A percentile compares a stretch with the other conserved stretches of the same genome.
Evolutionary conservation across 2,797 vertebrate genomes (phyloP).

Genomic region (Varecia variegata): DNA sequence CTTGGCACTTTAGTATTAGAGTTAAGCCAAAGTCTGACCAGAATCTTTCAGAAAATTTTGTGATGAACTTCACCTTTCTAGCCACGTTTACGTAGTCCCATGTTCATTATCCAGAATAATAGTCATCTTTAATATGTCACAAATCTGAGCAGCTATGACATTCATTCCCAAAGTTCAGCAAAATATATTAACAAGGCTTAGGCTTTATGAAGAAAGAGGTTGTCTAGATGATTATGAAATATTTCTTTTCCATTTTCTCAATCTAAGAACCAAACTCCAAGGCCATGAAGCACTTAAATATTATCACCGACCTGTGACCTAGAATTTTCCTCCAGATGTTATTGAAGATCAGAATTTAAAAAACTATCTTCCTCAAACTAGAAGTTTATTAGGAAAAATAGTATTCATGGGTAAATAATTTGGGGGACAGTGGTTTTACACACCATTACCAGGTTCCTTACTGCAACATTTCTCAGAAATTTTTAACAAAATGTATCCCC

Average conservation of each 20-base stretch:
- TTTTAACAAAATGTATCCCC: not conserved
- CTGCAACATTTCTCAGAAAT: not conserved
- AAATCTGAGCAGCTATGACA: slow-evolving; percentile 32
- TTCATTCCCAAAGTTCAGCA: slow-evolving; percentile 35
- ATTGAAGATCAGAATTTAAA: not conserved
- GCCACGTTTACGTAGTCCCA: not conserved
- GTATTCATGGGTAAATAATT: not conserved
- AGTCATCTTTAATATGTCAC: slow-evolving; percentile 55
- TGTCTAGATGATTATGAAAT: not conserved
- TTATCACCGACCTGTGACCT: not conserved
- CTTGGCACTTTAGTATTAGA: not conserved
- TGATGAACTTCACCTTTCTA: slow-evolving; percentile 22
- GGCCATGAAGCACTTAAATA: not conserved
- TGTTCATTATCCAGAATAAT: slow-evolving; percentile 36
- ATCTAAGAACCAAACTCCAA: slow-evolving; percentile 18
- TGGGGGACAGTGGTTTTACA: not conserved
- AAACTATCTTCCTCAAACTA: not conserved
- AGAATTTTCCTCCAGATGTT: slow-evolving; percentile 11
- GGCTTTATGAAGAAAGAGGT: not conserved
- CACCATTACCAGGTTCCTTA: not conserved
- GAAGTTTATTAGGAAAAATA: not conserved
- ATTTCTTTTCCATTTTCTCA: slow-evolving; percentile 25
- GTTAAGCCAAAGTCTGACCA: not conserved
- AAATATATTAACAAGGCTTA: slow-evolving; percentile 25
- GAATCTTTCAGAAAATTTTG: not conserved